phyloP scores from a whole-genome alignment of 2,888 invertebrate genomes.

The Nasonia oneida region DNA sequence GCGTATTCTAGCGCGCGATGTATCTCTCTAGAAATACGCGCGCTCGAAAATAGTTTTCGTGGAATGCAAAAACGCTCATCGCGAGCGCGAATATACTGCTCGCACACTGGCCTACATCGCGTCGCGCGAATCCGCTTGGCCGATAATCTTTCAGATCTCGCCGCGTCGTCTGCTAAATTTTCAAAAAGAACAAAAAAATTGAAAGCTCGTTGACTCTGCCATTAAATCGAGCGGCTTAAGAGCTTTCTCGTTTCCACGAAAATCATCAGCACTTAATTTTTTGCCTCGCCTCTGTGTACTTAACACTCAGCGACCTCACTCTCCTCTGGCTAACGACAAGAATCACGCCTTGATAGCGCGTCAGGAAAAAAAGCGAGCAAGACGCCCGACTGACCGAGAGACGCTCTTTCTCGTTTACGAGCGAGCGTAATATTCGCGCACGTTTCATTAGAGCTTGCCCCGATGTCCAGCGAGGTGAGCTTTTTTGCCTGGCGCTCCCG shows the following conservation, averaged over 20 bases:
- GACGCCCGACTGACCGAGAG: slow-evolving; percentile 11
- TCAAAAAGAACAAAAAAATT: neutral
- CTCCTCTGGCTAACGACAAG: neutral
- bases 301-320: neutral
- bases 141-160: neutral
- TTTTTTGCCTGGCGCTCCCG: slow-evolving; percentile 28
- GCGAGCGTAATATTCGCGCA: slow-evolving; percentile 41
- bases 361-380: neutral
- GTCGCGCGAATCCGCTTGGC: neutral
- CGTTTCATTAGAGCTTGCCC: slow-evolving; percentile 44
- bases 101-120: neutral
- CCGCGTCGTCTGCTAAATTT: neutral
- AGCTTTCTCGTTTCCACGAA: neutral
- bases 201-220: neutral
- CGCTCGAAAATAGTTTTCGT: slow-evolving; percentile 12
- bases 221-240: slow-evolving; percentile 9
- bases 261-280: slow-evolving; percentile 35
- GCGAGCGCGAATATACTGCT: neutral
- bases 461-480: neutral
- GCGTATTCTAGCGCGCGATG: neutral
- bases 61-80: slow-evolving; percentile 12
- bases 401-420: slow-evolving; percentile 33
- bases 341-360: slow-evolving; percentile 28
- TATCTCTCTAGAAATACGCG: neutral
- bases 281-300: neutral